These are phyloP conservation scores for Onychomys arenicola DNA, from an alignment of 2,797 vertebrate species.

Conservation along the genomic window DNA sequence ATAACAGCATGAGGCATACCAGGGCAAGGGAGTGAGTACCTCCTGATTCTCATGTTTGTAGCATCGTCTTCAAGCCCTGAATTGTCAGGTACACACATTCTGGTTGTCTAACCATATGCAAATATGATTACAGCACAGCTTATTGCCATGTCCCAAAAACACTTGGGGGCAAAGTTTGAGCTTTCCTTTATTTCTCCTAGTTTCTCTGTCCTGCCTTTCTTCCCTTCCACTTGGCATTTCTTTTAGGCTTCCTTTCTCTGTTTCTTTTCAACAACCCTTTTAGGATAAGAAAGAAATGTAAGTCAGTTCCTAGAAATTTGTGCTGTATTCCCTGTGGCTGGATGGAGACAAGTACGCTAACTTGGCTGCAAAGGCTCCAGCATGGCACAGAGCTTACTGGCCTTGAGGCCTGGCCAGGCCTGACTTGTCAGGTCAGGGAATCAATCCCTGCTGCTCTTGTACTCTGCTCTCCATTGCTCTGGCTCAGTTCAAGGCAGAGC, in stretches of 20 bases:
- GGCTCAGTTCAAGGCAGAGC: slow-evolving; percentile 1
- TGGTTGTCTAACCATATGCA: slow-evolving; percentile 10
- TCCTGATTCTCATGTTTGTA: slow-evolving; percentile 19
- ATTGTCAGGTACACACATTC: not conserved
- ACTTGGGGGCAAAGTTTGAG: not conserved
- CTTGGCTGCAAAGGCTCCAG: not conserved
- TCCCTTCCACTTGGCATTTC: not conserved
- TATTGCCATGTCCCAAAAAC: not conserved
- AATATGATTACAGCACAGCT: not conserved
- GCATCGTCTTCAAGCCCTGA: not conserved
- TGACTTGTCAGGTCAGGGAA: slow-evolving; percentile 64
- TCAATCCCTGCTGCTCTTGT: slow-evolving; percentile 24
- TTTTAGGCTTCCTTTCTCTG: not conserved
- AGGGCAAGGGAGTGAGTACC: not conserved
- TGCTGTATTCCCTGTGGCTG: not conserved
- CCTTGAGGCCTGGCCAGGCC: not conserved
- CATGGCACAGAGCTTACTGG: slow-evolving; percentile 18
- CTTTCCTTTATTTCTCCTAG: not conserved
- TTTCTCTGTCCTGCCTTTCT: not conserved
- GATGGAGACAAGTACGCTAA: not conserved
- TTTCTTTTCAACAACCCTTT: not conserved
- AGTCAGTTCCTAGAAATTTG: slow-evolving; percentile 37
- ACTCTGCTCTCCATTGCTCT: slow-evolving; percentile 41
- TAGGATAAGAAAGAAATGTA: slow-evolving; percentile 32
- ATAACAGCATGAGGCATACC: slow-evolving; percentile 28